Evolutionary conservation across 2,888 invertebrate species (phyloP).

Genomic region (Oscheius onirici): DNA sequence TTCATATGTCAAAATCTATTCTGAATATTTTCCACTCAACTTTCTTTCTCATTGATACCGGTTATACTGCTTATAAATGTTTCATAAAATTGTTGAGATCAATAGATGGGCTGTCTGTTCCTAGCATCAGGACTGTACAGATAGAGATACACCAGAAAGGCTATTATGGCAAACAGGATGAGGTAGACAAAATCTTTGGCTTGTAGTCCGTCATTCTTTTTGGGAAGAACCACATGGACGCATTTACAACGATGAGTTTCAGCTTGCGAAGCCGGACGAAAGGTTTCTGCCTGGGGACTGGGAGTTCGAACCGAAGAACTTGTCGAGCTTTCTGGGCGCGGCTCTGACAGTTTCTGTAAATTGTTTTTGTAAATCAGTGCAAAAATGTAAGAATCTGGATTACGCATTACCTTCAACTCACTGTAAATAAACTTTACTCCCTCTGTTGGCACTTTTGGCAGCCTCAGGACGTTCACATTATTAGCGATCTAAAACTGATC

Average conservation of each 20-base stretch:
- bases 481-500: neutral
- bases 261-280: neutral
- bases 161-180: neutral
- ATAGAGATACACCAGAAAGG: neutral
- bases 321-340: neutral
- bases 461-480: neutral
- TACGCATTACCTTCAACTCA: slow-evolving; percentile 24
- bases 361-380: neutral
- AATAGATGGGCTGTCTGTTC: slow-evolving; percentile 13
- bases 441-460: slow-evolving; percentile 1
- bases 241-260: neutral
- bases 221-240: slow-evolving; percentile 16
- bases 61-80: neutral
- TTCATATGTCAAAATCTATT: too few species aligned
- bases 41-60: too few species aligned
- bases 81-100: slow-evolving; percentile 8
- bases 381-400: neutral
- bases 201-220: slow-evolving; percentile 6
- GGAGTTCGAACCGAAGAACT: neutral
- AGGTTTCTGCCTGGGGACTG: neutral
- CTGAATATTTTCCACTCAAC: too few species aligned
- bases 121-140: neutral
- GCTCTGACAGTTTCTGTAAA: neutral
- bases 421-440: slow-evolving; percentile 9
- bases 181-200: slow-evolving; percentile 17